Evolutionary conservation across 2,797 vertebrate genomes (phyloP).

Genomic region (Scleropages formosus): DNA sequence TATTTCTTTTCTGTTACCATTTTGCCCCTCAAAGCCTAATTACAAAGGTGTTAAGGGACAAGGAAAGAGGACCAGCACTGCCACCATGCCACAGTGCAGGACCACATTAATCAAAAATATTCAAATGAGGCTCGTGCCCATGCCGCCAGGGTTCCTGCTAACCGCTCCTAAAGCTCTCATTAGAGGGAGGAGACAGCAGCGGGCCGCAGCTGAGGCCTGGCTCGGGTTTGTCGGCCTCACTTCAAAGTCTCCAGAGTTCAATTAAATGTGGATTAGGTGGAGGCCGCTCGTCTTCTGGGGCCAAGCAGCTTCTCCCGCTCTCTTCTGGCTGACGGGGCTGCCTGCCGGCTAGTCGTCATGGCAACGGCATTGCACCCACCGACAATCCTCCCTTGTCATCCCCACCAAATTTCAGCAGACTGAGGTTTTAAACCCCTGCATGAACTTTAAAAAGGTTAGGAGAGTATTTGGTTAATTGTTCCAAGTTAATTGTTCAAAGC

Average conservation of each 20-base stretch:
- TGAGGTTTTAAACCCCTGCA: not conserved
- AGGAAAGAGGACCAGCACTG: conserved; percentile 53
- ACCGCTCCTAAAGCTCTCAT: conserved; percentile 65
- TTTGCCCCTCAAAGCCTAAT: conserved; percentile 65
- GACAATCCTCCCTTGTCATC: conserved; percentile 2
- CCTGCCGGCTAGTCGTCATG: conserved; percentile 69
- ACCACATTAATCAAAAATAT: conserved; percentile 67
- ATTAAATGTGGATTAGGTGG: conserved; percentile 99
- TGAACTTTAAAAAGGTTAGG: not conserved
- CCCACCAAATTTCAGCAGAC: not conserved
- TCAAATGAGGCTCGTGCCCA: conserved; percentile 54
- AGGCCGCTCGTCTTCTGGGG: conserved; percentile 61
- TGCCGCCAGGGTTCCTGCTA: conserved; percentile 42
- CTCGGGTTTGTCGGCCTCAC: conserved; percentile 74
- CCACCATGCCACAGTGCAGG: conserved; percentile 46
- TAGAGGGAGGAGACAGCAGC: conserved; percentile 61
- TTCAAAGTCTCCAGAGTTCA: conserved; percentile 99
- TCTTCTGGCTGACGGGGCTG: conserved; percentile 69
- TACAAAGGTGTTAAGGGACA: conserved; percentile 54
- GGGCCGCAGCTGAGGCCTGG: conserved; percentile 73
- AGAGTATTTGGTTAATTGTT: not conserved
- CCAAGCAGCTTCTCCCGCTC: conserved; percentile 57
- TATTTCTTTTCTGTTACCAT: conserved; percentile 42
- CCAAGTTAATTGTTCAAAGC: not conserved
- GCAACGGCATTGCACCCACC: conserved; percentile 64